Conservation (phyloP, 2,797 vertebrate species). For the Gallirallus australis region DNA sequence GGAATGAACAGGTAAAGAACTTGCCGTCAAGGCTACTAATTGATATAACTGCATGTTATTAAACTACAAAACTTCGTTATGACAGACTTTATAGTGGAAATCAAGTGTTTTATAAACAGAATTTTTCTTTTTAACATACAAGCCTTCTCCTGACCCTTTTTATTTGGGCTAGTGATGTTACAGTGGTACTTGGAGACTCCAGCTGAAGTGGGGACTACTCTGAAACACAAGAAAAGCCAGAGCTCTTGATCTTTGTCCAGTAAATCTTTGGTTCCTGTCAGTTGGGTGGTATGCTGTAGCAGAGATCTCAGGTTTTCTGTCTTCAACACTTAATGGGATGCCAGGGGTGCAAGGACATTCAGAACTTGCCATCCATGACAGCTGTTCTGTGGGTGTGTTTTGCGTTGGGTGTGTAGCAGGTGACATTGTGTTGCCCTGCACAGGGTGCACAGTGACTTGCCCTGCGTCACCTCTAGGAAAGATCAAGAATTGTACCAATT, state of each 20-base stretch:
- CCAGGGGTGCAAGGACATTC: background rate
- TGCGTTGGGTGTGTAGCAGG: background rate
- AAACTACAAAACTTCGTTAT: background rate
- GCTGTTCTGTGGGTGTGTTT: background rate
- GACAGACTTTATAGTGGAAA: background rate
- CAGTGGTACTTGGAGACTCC: background rate
- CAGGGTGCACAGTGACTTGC: background rate
- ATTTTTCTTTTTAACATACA: background rate
- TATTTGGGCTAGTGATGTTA: background rate
- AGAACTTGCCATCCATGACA: background rate
- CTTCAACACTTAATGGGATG: background rate
- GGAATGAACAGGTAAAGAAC: background rate
- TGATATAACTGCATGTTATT: background rate
- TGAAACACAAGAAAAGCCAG: background rate
- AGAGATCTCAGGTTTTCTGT: background rate
- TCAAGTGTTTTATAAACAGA: background rate
- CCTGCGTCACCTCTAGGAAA: background rate
- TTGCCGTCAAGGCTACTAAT: fast-evolving
- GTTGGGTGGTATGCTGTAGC: background rate
- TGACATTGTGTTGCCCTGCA: background rate
- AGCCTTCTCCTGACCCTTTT: background rate
- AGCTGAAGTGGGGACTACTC: background rate
- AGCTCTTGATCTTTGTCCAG: background rate
- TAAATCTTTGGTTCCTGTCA: background rate
- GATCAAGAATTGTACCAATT: background rate